Percentiles rank a stretch among this genome's conserved stretches.
These are phyloP conservation scores for Enteromius argenteus DNA, from an alignment of 2,797 vertebrate species.

Conservation along the genomic window DNA sequence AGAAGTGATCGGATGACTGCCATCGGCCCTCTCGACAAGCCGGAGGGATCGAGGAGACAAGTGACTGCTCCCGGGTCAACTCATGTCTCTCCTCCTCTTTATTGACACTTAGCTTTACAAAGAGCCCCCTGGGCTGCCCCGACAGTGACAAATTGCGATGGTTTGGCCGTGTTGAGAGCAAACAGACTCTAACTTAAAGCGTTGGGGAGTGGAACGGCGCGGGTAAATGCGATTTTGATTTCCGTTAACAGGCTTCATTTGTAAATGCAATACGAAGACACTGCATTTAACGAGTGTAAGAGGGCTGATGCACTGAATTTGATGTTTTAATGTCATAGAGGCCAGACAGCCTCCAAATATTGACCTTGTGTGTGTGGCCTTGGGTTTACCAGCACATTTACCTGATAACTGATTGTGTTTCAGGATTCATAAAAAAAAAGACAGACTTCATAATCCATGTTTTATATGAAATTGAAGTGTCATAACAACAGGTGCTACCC, in stretches of 20 bases:
- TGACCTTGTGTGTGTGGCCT: constrained; percentile 43
- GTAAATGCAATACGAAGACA: constrained; percentile 43
- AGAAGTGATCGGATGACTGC: constrained; percentile 54
- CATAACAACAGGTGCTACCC: not conserved
- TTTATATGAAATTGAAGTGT: not conserved
- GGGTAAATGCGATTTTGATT: constrained; percentile 66
- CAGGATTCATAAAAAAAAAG: constrained; percentile 2
- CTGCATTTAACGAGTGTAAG: constrained; percentile 4
- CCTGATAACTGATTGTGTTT: constrained; percentile 32
- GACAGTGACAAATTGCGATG: constrained; percentile 71
- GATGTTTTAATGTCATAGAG: constrained; percentile 16
- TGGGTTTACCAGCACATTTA: constrained; percentile 47
- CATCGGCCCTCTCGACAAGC: constrained; percentile 59
- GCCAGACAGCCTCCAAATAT: constrained; percentile 23
- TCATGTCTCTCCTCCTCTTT: constrained; percentile 80
- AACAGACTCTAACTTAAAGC: constrained; percentile 49
- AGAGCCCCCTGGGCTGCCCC: constrained; percentile 69
- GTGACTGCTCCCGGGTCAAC: constrained; percentile 75
- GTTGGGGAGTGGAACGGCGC: constrained; percentile 40
- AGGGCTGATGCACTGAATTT: constrained; percentile 28
- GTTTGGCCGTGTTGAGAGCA: constrained; percentile 34
- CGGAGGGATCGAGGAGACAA: constrained; percentile 68
- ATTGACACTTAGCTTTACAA: constrained; percentile 84
- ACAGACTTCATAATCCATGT: not conserved
- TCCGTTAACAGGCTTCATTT: constrained; percentile 69